Conservation (phyloP, 2,888 invertebrate genomes). For the Tipula confusa region DNA sequence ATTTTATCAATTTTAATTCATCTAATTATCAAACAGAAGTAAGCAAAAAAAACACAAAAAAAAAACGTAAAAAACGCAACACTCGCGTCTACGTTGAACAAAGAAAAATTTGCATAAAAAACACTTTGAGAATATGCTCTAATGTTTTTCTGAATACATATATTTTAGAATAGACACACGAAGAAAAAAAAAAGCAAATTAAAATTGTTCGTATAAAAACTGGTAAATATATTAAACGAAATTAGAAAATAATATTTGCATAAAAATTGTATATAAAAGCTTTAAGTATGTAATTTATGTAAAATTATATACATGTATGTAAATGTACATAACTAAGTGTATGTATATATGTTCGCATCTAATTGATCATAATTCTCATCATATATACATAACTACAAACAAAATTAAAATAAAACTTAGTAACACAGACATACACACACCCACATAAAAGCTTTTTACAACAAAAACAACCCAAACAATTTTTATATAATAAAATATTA, state of each 20-base stretch:
- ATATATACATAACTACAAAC: slow-evolving; percentile 13
- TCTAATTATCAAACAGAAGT: slow-evolving; percentile 14
- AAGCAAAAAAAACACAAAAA: no score
- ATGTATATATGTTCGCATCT: background rate
- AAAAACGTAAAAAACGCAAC: no score
- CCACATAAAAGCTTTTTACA: background rate
- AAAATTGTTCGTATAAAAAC: background rate
- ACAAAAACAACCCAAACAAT: no score
- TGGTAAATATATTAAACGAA: background rate
- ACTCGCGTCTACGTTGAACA: background rate
- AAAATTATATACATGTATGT: background rate
- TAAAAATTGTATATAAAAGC: background rate
- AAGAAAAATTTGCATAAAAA: slow-evolving; percentile 20
- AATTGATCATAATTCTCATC: background rate
- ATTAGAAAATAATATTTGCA: slow-evolving; percentile 20
- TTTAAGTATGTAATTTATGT: background rate
- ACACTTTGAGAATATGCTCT: slow-evolving; percentile 25
- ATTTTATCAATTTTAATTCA: slow-evolving; percentile 25
- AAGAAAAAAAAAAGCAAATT: background rate
- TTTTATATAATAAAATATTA: background rate
- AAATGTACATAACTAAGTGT: no score
- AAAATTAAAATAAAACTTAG: background rate
- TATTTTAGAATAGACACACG: background rate
- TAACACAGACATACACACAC: background rate
- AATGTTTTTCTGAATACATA: background rate